Conservation (phyloP, 2,113 vertebrate species). For the Parus major region DNA sequence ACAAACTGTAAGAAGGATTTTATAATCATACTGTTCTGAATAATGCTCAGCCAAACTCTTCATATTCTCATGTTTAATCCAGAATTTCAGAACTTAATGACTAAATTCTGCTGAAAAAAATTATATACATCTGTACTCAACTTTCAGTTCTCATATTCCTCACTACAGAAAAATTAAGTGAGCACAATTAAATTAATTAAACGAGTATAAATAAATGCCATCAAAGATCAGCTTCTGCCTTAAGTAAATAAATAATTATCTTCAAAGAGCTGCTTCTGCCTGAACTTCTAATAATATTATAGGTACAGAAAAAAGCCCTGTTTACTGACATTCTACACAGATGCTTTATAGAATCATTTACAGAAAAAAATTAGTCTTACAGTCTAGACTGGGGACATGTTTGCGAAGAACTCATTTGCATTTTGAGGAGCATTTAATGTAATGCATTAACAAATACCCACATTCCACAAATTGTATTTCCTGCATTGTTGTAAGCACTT, state of each 20-base stretch:
- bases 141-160: neutral
- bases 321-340: neutral
- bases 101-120: neutral
- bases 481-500: neutral
- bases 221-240: neutral
- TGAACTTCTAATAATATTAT: neutral
- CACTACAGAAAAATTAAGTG: neutral
- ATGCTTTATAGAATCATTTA: neutral
- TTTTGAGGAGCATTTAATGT: neutral
- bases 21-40: neutral
- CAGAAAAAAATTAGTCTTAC: neutral
- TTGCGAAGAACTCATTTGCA: neutral
- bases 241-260: neutral
- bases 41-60: neutral
- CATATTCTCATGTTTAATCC: neutral
- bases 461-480: neutral
- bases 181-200: neutral
- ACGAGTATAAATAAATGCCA: neutral
- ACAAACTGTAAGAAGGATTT: neutral
- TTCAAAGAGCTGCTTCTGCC: neutral
- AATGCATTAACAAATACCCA: rapidly evolving
- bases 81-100: neutral
- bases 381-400: neutral
- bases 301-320: neutral
- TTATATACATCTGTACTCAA: rapidly evolving